phyloP scores from a whole-genome alignment of 2,888 invertebrate species.

The Cataglyphis cursor region DNA sequence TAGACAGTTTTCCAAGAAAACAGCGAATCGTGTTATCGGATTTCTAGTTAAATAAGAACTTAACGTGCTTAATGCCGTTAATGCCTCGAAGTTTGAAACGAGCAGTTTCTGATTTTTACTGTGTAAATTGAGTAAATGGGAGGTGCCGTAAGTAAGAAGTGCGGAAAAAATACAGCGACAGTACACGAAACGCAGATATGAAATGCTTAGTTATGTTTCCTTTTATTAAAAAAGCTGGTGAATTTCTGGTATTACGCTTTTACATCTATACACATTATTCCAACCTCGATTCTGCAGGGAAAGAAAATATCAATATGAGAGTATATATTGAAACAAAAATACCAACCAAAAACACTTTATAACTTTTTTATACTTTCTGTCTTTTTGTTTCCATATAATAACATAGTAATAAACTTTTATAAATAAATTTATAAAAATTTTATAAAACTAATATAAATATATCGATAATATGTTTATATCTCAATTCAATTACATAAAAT shows the following conservation, averaged over 20 bases:
- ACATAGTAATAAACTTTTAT: background rate
- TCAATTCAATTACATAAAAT: background rate
- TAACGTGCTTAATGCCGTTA: slow-evolving; percentile 41
- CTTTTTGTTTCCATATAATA: background rate
- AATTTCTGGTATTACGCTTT: slow-evolving; percentile 22
- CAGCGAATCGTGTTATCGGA: background rate
- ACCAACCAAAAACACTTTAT: background rate
- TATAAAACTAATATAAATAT: background rate
- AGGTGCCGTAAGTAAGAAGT: slow-evolving; percentile 17
- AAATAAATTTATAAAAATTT: background rate
- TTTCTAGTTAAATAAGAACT: slow-evolving; percentile 34
- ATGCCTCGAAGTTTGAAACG: slow-evolving; percentile 39
- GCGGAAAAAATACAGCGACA: slow-evolving; percentile 69
- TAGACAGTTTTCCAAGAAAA: slow-evolving; percentile 19
- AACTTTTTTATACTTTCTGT: background rate
- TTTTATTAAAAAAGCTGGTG: slow-evolving; percentile 38
- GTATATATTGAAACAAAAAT: background rate
- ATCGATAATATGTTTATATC: background rate
- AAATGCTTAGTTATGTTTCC: slow-evolving; percentile 45
- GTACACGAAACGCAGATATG: slow-evolving; percentile 68
- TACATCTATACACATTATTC: background rate
- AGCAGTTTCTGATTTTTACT: slow-evolving; percentile 36
- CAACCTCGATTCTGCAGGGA: background rate
- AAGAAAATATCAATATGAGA: background rate
- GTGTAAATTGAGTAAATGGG: slow-evolving; percentile 27